These are phyloP conservation scores for Aplochiton taeniatus DNA, from an alignment of 2,797 vertebrate species.

Conservation along the genomic window DNA sequence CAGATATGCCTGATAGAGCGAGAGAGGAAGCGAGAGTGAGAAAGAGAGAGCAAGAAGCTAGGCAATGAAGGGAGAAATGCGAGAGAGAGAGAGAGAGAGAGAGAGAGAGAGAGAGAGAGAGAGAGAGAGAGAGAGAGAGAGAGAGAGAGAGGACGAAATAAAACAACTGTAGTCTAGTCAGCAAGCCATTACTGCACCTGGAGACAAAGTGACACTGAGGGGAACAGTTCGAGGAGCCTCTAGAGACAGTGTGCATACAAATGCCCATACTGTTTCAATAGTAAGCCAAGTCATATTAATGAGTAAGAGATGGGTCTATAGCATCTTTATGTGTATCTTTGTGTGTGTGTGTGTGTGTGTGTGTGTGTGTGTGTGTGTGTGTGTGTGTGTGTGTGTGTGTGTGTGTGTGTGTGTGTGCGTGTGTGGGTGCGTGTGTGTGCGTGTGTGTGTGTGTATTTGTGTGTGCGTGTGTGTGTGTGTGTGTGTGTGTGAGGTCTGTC, in stretches of 20 bases:
- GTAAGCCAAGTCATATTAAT: constrained; percentile 17
- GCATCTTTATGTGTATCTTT: constrained; percentile 8
- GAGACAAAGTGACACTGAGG: not conserved
- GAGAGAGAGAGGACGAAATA: constrained; percentile 6
- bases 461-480: not conserved
- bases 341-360: not conserved
- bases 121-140: constrained; percentile 10
- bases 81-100: constrained; percentile 8
- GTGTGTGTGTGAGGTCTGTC: constrained; percentile 14
- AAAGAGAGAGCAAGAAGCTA: too few relatives aligned
- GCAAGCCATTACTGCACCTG: not conserved
- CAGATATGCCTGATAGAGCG: constrained; percentile 19
- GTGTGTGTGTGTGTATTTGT: not conserved
- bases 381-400: constrained; percentile 5
- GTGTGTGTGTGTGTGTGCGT: not conserved
- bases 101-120: constrained; percentile 2
- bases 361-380: not conserved
- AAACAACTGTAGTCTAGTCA: constrained; percentile 8
- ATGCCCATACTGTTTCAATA: not conserved
- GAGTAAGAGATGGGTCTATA: constrained; percentile 26
- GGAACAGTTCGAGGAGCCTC: too few relatives aligned
- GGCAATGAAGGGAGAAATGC: too few relatives aligned
- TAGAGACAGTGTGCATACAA: not conserved
- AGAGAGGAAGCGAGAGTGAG: constrained; percentile 4
- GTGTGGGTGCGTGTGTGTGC: not conserved